Evolutionary conservation across 2,888 invertebrate genomes (phyloP), one percentile per base, ranked within the genome.

Genomic region (Disparrhopalites patrizii): DNA sequence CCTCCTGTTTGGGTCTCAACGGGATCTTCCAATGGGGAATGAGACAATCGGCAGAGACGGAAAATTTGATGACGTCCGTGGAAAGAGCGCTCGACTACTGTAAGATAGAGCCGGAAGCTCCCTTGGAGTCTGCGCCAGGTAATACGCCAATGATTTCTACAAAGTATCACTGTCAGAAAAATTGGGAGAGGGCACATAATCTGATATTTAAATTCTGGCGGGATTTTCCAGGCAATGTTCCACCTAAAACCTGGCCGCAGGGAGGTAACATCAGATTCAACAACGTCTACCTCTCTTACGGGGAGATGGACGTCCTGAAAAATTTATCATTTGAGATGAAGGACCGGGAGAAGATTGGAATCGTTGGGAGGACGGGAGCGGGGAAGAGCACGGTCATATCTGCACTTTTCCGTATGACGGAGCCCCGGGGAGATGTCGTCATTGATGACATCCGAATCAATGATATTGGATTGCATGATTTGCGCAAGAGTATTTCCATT

Each of bases 351-450:
- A 62, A 62, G 31, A 62, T 62, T 25, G 62, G 62, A n/a, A n/a
- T n/a, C n/a, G n/a, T n/a, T n/a, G n/a, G n/a, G n/a, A n/a, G n/a
- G n/a, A n/a, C 93, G 54, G 93, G 93, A 72, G 92, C 93, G 74
- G 94, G 95, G 76, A 94, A 95, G 82, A 92, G 91, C 65, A 93
- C 93, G 74, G 83, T 94, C 76, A 93, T 93, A 5, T 81, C 93
- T 54, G 87, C 91, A 0, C 82, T 94, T 43, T 94, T 94, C 83
- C 88, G 93, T 78, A 91, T 94, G 75, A 89, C 94, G 73, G 95
- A 95, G 80, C 84, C 91, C n/a, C 82, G 84, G 72, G 94, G 94
- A 40, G 83, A 84, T 74, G 93, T 95, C 76, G 78, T 86, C 67
- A 91, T 95, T 76, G 94, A 94, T 80, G 89, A 86, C 55, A 81